Conservation (phyloP, 2,888 invertebrate species). For the Habrosyne pyritoides region DNA sequence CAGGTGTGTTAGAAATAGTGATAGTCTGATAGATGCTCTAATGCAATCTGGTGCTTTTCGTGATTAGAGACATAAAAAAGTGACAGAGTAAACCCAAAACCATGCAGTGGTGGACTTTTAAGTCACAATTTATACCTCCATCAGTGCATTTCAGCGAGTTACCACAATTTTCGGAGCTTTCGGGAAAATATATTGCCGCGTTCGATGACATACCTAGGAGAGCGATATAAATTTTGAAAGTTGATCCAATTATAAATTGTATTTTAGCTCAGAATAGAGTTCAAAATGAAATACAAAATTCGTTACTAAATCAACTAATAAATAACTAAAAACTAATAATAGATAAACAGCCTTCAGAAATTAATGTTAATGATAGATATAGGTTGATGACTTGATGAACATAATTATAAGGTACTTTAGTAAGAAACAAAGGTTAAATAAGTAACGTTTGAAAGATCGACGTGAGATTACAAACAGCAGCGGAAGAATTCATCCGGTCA, state of each 20-base stretch:
- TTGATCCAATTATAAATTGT: background rate
- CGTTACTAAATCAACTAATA: background rate
- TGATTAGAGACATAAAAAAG: background rate
- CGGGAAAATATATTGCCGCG: conserved; percentile 4
- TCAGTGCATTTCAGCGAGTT: conserved; percentile 11
- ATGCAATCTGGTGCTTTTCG: background rate
- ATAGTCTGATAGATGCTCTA: too few species aligned
- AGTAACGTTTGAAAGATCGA: background rate
- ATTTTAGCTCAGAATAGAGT: background rate
- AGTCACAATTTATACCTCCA: conserved; percentile 2
- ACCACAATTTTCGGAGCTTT: background rate
- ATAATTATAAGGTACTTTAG: background rate
- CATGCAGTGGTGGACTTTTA: background rate
- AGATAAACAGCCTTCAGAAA: background rate
- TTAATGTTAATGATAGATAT: too few species aligned
- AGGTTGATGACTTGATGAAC: too few species aligned
- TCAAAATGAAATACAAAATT: background rate
- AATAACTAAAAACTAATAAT: too few species aligned
- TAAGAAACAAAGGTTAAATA: background rate
- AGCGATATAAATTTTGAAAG: background rate
- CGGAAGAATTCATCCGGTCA: background rate
- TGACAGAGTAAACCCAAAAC: background rate
- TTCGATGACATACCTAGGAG: conserved; percentile 3
- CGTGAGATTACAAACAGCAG: background rate
- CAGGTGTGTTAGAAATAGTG: background rate